Evolutionary conservation across 2,888 invertebrate species (phyloP).

Genomic region (Platycnemis pennipes): DNA sequence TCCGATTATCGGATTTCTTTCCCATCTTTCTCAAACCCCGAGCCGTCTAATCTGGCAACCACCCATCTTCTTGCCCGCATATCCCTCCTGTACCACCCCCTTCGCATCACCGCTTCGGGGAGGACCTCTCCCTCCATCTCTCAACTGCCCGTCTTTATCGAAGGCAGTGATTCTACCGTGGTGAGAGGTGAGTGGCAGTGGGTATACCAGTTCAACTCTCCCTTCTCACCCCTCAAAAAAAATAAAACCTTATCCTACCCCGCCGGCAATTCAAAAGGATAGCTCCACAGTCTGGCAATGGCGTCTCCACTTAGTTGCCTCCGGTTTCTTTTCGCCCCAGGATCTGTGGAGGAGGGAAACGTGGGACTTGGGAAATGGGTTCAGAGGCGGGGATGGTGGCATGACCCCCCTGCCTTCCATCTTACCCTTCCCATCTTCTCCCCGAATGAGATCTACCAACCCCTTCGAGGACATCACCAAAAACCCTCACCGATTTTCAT

Average conservation of each 20-base stretch:
- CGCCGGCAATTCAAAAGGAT: slow-evolving; percentile 16
- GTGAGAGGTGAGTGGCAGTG: neutral
- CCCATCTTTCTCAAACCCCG: neutral
- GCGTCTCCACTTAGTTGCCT: neutral
- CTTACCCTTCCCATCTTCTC: too few relatives aligned
- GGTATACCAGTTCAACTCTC: neutral
- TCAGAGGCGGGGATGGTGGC: neutral
- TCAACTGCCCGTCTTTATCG: neutral
- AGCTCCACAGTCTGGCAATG: neutral
- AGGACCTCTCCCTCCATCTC: neutral
- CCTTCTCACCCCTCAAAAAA: neutral
- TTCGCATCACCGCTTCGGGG: too few relatives aligned
- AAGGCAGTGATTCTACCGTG: neutral
- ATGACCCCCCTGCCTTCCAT: neutral
- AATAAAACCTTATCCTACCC: neutral
- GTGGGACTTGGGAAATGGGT: neutral
- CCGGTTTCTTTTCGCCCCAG: neutral
- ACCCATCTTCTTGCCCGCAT: neutral
- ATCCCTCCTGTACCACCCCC: neutral
- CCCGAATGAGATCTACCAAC: too few relatives aligned
- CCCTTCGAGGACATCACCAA: too few relatives aligned
- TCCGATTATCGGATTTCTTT: neutral
- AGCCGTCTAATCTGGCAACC: neutral
- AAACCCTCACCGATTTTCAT: too few relatives aligned
- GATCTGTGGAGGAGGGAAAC: neutral